These are phyloP conservation scores for Premnoplex brunnescens DNA, from an alignment of 2,797 vertebrate species.

Conservation along the genomic window DNA sequence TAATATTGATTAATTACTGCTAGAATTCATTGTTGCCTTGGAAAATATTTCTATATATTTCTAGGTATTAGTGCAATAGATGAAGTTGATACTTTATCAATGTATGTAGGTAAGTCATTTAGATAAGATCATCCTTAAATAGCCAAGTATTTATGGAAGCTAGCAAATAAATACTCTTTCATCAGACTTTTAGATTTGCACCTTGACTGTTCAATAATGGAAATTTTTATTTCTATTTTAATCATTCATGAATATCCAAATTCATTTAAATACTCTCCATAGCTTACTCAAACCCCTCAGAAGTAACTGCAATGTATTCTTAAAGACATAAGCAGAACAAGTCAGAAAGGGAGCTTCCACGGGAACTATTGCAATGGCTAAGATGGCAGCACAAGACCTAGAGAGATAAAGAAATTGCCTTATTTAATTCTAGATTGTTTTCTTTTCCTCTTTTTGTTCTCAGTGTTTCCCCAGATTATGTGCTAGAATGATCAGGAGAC, in stretches of 20 bases:
- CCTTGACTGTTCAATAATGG: background rate
- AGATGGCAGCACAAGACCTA: background rate
- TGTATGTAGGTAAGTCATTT: background rate
- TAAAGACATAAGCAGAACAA: background rate
- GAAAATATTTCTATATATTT: background rate
- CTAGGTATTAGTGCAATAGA: background rate
- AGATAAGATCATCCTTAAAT: background rate
- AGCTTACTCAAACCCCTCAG: background rate
- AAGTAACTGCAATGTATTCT: background rate
- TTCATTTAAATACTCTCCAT: background rate
- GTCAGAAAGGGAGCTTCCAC: background rate
- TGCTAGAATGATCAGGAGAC: background rate
- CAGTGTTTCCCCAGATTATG: background rate
- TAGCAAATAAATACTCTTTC: background rate
- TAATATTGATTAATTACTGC: background rate
- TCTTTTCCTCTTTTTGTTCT: background rate
- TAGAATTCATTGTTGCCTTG: background rate
- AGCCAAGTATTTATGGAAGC: background rate
- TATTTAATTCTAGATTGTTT: background rate
- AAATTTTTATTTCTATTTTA: background rate
- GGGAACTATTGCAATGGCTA: background rate
- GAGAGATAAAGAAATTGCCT: background rate
- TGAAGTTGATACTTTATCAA: background rate
- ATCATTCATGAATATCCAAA: background rate
- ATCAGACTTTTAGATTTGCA: background rate